phyloP scores from a whole-genome alignment of 2,888 invertebrate genomes.

The Acleris literana region DNA sequence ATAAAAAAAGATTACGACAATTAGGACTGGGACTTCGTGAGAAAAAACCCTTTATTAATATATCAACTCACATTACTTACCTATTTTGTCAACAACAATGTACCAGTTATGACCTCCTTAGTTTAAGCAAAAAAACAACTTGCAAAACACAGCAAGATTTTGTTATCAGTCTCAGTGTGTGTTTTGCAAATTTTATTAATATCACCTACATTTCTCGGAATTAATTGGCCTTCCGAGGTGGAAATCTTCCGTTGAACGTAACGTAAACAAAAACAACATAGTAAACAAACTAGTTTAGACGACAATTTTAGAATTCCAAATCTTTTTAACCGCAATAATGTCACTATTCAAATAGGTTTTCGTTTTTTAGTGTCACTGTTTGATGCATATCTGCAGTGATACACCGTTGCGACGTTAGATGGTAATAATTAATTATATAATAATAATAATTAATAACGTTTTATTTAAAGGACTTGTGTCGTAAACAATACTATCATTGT shows the following conservation, averaged over 20 bases:
- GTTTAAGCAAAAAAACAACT: too few relatives aligned
- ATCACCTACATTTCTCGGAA: conserved; percentile 7
- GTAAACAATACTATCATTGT: conserved; percentile 20
- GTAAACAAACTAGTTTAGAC: conserved; percentile 3
- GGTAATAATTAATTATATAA: not conserved
- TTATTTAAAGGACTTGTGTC: not conserved
- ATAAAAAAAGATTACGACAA: too few relatives aligned
- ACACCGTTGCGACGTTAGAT: not conserved
- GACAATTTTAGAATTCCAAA: not conserved
- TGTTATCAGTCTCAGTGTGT: not conserved
- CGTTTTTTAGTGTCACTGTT: too few relatives aligned
- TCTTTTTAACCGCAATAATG: too few relatives aligned
- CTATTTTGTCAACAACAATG: too few relatives aligned
- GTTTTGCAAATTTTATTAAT: conserved; percentile 16
- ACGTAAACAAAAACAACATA: conserved; percentile 17
- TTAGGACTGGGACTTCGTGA: too few relatives aligned
- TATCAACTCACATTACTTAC: too few relatives aligned
- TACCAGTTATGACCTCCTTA: too few relatives aligned
- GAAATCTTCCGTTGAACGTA: conserved; percentile 21
- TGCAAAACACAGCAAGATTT: too few relatives aligned
- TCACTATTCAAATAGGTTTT: too few relatives aligned
- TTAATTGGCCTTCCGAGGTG: conserved; percentile 3
- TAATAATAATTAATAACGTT: too few relatives aligned
- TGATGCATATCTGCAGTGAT: not conserved
- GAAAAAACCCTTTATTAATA: too few relatives aligned